Conservation (phyloP, 2,113 vertebrate species). For the Rhinolophus ferrumequinum region DNA sequence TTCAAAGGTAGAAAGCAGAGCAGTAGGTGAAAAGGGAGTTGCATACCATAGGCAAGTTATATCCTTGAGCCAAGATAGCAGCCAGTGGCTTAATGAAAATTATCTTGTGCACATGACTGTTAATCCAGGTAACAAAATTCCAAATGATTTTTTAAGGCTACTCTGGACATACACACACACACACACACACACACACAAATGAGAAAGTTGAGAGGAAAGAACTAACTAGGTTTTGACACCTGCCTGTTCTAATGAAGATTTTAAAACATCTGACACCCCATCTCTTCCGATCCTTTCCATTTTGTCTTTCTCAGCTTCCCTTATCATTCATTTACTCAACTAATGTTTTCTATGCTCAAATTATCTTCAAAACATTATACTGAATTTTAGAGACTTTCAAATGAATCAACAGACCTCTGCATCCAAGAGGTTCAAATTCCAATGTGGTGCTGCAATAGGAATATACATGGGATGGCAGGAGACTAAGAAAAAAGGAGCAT, state of each 20-base stretch:
- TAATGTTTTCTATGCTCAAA: neutral
- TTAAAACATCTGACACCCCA: neutral
- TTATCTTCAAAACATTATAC: neutral
- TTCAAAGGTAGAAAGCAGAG: neutral
- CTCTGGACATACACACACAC: neutral
- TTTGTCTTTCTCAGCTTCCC: neutral
- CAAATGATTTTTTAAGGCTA: constrained; percentile 24
- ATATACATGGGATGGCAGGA: neutral
- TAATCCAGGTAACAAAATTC: neutral
- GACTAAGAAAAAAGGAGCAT: neutral
- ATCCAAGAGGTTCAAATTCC: neutral
- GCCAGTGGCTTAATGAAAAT: neutral
- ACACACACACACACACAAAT: too few relatives aligned
- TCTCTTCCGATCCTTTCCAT: neutral
- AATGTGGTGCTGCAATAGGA: neutral
- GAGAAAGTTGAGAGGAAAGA: neutral
- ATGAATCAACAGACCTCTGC: neutral
- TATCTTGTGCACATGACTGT: neutral
- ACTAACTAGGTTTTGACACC: neutral
- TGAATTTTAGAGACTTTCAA: neutral
- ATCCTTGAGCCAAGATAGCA: neutral
- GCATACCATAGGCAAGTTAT: neutral
- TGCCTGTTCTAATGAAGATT: neutral
- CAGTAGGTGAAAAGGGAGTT: neutral
- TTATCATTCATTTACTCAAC: constrained; percentile 21